Percentiles rank a stretch among this genome's conserved stretches.
Conservation (phyloP, 2,888 invertebrate species). For the Sphaeridia pumilis region DNA sequence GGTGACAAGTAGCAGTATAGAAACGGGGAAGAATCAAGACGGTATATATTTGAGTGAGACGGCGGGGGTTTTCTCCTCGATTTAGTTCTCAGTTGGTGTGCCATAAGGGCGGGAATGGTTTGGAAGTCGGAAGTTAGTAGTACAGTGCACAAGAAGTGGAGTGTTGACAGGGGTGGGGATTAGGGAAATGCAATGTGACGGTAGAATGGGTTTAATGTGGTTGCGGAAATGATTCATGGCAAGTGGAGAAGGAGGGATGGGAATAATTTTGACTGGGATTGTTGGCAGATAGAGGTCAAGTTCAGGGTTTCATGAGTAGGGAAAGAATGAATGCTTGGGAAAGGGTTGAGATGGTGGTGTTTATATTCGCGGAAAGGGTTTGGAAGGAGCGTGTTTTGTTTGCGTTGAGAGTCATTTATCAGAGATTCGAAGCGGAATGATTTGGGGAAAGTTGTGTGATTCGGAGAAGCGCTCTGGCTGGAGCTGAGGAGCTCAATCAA, state of each 20-base stretch:
- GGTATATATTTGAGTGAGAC: too few species aligned
- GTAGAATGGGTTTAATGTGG: background rate
- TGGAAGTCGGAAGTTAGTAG: too few species aligned
- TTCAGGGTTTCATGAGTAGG: background rate
- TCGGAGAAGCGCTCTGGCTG: too few species aligned
- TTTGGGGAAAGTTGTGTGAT: too few species aligned
- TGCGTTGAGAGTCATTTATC: background rate
- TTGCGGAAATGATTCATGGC: background rate
- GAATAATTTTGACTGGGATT: background rate
- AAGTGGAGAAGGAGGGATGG: background rate
- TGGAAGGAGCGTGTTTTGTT: background rate
- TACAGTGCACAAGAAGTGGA: background rate
- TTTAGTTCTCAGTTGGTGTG: too few species aligned
- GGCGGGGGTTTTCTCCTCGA: too few species aligned
- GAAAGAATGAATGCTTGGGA: background rate
- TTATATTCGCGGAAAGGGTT: background rate
- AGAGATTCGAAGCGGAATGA: background rate
- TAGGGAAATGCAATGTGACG: background rate
- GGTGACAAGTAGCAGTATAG: too few species aligned
- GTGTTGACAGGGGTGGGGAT: background rate
- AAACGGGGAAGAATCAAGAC: too few species aligned
- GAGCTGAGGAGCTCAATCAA: too few species aligned
- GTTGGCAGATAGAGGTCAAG: background rate
- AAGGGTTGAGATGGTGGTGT: background rate
- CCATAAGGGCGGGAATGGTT: too few species aligned